phyloP scores from a whole-genome alignment of 2,888 invertebrate genomes.

The Lycophotia porphyrea region DNA sequence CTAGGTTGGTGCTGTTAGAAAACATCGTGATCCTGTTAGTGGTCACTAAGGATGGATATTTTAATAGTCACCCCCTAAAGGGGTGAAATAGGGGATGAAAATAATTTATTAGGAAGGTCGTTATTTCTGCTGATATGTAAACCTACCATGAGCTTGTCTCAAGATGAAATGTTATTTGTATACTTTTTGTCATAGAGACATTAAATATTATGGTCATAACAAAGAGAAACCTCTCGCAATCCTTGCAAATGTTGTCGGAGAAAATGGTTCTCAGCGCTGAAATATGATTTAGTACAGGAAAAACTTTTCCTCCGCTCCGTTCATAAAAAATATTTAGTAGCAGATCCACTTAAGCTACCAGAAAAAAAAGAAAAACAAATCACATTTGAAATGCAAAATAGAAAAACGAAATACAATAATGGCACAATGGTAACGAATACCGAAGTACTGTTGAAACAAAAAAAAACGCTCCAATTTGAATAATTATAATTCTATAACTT shows the following conservation, averaged over 20 bases:
- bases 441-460: conserved; percentile 13
- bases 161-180: neutral
- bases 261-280: neutral
- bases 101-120: neutral
- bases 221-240: conserved; percentile 21
- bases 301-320: conserved; percentile 1
- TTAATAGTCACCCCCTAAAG: neutral
- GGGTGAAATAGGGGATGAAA: neutral
- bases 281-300: conserved; percentile 40
- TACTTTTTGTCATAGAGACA: conserved; percentile 3
- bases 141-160: neutral
- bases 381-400: conserved; percentile 7
- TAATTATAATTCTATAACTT: conserved; percentile 14
- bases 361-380: conserved; percentile 31
- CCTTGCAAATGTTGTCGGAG: conserved; percentile 2
- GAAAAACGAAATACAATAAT: conserved; percentile 14
- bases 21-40: no score
- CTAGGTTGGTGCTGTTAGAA: no score
- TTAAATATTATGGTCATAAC: conserved; percentile 12
- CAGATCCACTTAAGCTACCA: conserved; percentile 12
- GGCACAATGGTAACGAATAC: neutral
- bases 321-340: conserved; percentile 25
- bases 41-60: neutral
- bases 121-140: neutral
- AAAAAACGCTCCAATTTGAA: neutral